phyloP scores from a whole-genome alignment of 2,797 vertebrate genomes.

The Liasis olivaceus region DNA sequence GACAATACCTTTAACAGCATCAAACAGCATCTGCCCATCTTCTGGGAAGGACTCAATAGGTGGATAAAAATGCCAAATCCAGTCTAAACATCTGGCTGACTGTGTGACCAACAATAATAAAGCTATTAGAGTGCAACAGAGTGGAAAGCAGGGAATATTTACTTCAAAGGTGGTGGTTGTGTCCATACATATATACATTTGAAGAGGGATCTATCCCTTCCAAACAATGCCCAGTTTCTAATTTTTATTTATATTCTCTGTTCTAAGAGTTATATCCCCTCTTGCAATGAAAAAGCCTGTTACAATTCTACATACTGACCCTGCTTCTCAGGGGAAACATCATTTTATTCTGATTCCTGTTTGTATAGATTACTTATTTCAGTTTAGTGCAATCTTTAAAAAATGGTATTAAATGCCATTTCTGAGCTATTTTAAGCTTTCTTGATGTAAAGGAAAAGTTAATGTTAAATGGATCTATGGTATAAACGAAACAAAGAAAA shows the following conservation, averaged over 20 bases:
- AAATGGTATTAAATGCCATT: not conserved
- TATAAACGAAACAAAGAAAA: not conserved
- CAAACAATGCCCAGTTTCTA: not conserved
- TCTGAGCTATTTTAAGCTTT: not conserved
- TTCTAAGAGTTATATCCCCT: not conserved
- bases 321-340: not conserved
- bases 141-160: not conserved
- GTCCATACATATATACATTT: not conserved
- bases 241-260: not conserved
- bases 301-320: not conserved
- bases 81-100: too few relatives aligned
- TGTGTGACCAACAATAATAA: not conserved
- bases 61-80: too few relatives aligned
- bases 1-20: too few relatives aligned
- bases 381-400: not conserved
- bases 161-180: not conserved
- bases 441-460: not conserved
- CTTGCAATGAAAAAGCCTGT: not conserved
- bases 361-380: not conserved
- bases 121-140: not conserved
- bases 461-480: not conserved
- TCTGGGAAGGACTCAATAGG: too few relatives aligned
- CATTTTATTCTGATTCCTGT: not conserved
- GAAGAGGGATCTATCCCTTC: not conserved
- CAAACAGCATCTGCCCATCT: too few relatives aligned